Base-by-base conservation (phyloP, 2,113 vertebrate genomes). In the Thamnophis sirtalis region DNA sequence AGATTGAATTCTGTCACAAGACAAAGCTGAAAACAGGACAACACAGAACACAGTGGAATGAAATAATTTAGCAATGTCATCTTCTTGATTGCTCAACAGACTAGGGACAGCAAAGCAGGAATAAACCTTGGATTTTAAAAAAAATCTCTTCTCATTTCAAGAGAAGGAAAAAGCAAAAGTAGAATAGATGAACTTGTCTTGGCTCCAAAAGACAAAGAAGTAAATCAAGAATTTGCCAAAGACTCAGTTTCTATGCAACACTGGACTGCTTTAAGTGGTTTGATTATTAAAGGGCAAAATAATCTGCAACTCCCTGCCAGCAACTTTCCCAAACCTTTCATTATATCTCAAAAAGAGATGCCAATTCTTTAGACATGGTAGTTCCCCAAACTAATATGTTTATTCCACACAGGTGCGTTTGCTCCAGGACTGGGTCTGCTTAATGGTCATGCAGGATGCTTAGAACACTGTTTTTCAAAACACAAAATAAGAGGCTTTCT, bases 401-500 rank as follows among this genome's bases (percentile, higher is more conserved):
- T 68, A 68, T 73, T 68, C 48, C 60, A 22, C 48, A 51, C 58
- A 48, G 28, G 88, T 43, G 38, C 19, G 1, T 60, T 60, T 89
- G 55, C 43, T 17, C 13, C 19, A 33, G 86, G 86, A 28, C 49
- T n/a, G 28, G 7, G 6, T 87, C 7, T 28, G 28, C 11, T 28
- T 87, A 80, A 53, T 28, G 51, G 48, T 28, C 15, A 56, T 28
- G 73, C 8, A 9, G 15, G 60, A 43, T 55, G 68, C 33, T 51
- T 5, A 48, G 28, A 48, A 22, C 2, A 91, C 0, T 7, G 33
- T 85, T 85, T 86, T n/a, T n/a, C 80, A 26, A 92, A 92, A 93
- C 92, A 88, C 88, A 94, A 22, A 91, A 93, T 93, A 93, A 91
- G 88, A 93, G 48, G 90, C 26, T 58, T 55, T 87, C 63, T 95